Evolutionary conservation across 35 echinoderm and acorn worm species (phyloP), one percentile per base, ranked within the genome.

Genomic region (Stichopus chloronotus): DNA sequence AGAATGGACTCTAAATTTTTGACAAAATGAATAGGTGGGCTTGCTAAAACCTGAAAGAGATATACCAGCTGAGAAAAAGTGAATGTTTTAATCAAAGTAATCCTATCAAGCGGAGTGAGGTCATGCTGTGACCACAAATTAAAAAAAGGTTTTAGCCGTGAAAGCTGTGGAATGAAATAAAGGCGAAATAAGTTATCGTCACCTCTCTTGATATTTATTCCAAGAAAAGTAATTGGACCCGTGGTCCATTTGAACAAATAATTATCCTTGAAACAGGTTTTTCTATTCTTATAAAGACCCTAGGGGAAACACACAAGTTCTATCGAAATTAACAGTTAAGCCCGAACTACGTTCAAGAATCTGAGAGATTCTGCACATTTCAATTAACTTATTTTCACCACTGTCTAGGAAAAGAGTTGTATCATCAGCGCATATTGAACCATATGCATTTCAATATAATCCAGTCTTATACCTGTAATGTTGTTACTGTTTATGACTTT

Each of bases 361-460:
- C 5, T 55, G 17, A 82, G 53, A 81, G 52, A 52, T 77, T 22
- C 25, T 19, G 25, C 72, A 22, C 19, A 77, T 77, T 77, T 77
- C 72, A 25, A 25, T 77, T 4, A 77, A 77, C 2, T 77, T 71
- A 71, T 71, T n/a, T n/a, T 71, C 65, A n/a, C 65, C n/a, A 13
- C 65, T n/a, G n/a, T 71, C 65, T 71, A 77, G 52, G 52, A 78
- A 78, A 78, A 78, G 76, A 78, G 16, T 78, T 9, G 76, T 22
- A 23, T 78, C 76, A 78, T 78, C 76, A n/a, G n/a, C 7, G 76
- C 76, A 78, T 78, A 78, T 78, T 78, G 76, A 78, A 78, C n/a
- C 11, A 25, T 13, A 78, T 19, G n/a, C 76, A 78, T 25, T 25
- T 78, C 76, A 78, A 25, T 8, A 78, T 43, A 21, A 21, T 20